Evolutionary conservation across 1,140 invertebrate species (phyloP).

Genomic region (Drosophila repleta): DNA sequence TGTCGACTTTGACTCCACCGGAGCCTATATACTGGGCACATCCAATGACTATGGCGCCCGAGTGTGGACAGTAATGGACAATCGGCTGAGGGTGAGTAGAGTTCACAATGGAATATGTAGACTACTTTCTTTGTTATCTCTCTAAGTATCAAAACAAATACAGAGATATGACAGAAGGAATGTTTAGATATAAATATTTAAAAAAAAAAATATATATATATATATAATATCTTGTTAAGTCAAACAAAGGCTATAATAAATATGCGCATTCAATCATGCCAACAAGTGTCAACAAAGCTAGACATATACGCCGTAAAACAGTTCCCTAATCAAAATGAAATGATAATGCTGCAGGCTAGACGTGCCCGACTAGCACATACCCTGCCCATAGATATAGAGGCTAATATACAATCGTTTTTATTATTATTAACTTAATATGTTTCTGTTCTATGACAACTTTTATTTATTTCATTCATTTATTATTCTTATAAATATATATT

Average conservation of each 20-base stretch:
- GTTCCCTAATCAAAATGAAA: background rate
- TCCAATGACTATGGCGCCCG: slow-evolving; percentile 97
- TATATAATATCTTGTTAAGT: too few species aligned
- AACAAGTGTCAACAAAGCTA: too few species aligned
- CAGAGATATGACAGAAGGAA: background rate
- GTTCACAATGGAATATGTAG: background rate
- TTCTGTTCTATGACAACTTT: background rate
- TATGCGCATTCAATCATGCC: too few species aligned
- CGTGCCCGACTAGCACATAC: background rate
- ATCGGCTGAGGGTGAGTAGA: slow-evolving; percentile 90
- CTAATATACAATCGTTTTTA: too few species aligned
- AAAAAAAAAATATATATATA: too few species aligned
- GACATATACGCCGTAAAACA: too few species aligned
- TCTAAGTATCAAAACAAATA: background rate
- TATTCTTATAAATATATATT: background rate
- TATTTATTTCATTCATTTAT: background rate
- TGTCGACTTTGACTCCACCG: slow-evolving; percentile 96
- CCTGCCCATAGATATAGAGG: background rate
- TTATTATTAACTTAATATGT: too few species aligned
- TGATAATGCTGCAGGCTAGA: background rate
- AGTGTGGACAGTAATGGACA: slow-evolving; percentile 96
- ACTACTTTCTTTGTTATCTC: too few species aligned
- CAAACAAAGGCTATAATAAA: too few species aligned
- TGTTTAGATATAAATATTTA: too few species aligned
- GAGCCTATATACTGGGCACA: slow-evolving; percentile 93